These are phyloP conservation scores for Sebastes jordani DNA, from an alignment of 2,797 vertebrate species.

Conservation along the genomic window DNA sequence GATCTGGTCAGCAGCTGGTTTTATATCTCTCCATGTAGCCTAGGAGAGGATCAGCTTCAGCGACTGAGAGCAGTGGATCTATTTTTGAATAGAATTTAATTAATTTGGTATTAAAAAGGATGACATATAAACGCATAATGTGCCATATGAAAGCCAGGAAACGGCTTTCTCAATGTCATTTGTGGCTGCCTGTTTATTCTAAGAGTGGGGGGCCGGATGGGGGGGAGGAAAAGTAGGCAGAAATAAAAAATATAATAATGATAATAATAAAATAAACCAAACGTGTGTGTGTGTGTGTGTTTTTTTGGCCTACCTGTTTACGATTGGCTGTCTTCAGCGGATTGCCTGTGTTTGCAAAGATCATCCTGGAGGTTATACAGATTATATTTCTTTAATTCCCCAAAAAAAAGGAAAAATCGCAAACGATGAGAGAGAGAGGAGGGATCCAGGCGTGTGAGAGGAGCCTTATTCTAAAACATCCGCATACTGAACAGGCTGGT, in stretches of 20 bases:
- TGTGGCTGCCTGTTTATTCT: slow-evolving; percentile 27
- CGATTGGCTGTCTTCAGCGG: slow-evolving; percentile 88
- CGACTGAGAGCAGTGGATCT: background rate
- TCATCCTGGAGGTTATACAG: slow-evolving; percentile 86
- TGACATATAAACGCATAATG: background rate
- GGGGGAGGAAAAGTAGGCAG: background rate
- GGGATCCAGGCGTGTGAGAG: slow-evolving; percentile 45
- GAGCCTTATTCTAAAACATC: slow-evolving; percentile 63
- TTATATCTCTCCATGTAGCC: slow-evolving; percentile 33
- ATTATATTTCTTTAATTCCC: slow-evolving; percentile 36
- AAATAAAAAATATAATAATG: background rate
- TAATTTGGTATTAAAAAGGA: background rate
- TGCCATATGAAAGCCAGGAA: slow-evolving; percentile 8
- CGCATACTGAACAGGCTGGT: slow-evolving; percentile 56
- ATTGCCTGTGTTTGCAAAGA: slow-evolving; percentile 93
- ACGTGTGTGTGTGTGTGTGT: background rate
- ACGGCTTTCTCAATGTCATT: slow-evolving; percentile 75
- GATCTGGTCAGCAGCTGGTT: slow-evolving; percentile 45
- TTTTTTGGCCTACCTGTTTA: slow-evolving; percentile 88
- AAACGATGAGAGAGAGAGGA: slow-evolving; percentile 51
- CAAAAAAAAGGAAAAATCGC: slow-evolving; percentile 17
- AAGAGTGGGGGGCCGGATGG: background rate
- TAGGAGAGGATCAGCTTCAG: slow-evolving; percentile 44
- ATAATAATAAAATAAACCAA: background rate
- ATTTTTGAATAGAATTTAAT: background rate